Conservation (phyloP, 2,797 vertebrate genomes). For the Pteropus rufus region DNA sequence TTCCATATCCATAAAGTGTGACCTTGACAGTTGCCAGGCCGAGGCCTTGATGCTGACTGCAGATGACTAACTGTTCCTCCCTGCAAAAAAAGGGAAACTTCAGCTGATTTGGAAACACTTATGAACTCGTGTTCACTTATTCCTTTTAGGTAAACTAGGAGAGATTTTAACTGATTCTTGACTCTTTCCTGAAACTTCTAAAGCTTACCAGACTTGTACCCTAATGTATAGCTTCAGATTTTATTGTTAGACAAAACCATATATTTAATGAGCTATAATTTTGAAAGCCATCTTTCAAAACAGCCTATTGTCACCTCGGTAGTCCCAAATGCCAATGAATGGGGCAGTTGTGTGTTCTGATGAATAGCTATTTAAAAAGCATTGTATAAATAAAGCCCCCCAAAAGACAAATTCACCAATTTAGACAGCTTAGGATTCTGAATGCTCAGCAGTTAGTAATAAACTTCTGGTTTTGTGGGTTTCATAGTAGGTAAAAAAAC, state of each 20-base stretch:
- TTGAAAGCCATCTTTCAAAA: slow-evolving; percentile 26
- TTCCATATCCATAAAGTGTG: neutral
- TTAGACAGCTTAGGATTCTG: neutral
- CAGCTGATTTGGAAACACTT: slow-evolving; percentile 8
- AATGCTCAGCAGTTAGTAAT: neutral
- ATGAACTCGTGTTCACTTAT: neutral
- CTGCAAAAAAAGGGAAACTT: slow-evolving; percentile 34
- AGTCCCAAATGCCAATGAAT: slow-evolving; percentile 32
- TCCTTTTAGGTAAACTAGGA: slow-evolving; percentile 32
- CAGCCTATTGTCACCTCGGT: neutral
- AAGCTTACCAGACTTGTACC: slow-evolving; percentile 6
- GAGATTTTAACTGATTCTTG: slow-evolving; percentile 49
- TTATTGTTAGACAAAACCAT: neutral
- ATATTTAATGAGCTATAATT: slow-evolving; percentile 24
- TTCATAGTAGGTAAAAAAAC: slow-evolving; percentile 12
- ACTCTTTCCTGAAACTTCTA: slow-evolving; percentile 13
- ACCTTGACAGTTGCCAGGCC: neutral
- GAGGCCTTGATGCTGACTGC: neutral
- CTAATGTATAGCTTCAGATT: slow-evolving; percentile 10
- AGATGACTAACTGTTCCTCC: neutral
- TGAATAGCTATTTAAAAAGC: slow-evolving; percentile 32
- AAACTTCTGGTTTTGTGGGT: slow-evolving; percentile 25
- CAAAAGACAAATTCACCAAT: neutral
- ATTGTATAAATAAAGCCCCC: neutral
- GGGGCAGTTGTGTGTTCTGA: neutral